phyloP scores from a whole-genome alignment of 1,140 invertebrate genomes.

The Heliconius nattereri region DNA sequence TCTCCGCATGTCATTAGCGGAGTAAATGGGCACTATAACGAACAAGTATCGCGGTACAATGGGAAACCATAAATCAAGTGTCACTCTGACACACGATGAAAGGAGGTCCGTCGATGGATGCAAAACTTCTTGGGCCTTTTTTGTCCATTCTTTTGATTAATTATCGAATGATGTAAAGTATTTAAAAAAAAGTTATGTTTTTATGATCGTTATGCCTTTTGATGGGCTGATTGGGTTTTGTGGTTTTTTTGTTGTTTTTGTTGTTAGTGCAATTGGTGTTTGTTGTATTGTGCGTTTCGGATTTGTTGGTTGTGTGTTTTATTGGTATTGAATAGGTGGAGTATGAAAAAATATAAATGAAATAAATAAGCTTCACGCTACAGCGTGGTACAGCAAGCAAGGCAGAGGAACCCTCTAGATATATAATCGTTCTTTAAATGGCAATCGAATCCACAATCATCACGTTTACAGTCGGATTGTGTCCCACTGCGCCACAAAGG shows the following conservation, averaged over 20 bases:
- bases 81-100: constrained; percentile 74
- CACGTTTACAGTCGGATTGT: not conserved
- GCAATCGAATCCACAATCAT: not conserved
- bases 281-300: not conserved
- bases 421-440: not conserved
- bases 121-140: constrained; percentile 68
- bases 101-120: constrained; percentile 73
- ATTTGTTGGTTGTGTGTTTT: not conserved
- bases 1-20: constrained; percentile 70
- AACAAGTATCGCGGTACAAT: constrained; percentile 68
- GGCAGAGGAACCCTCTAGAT: no score
- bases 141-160: constrained; percentile 63
- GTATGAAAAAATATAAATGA: not conserved
- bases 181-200: constrained; percentile 43
- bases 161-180: constrained; percentile 42
- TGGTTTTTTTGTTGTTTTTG: not conserved
- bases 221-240: constrained; percentile 26
- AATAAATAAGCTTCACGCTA: no score
- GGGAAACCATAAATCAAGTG: constrained; percentile 75
- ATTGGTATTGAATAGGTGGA: no score
- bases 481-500: not conserved
- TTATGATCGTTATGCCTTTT: constrained; percentile 31
- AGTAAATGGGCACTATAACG: constrained; percentile 70
- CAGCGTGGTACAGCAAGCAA: no score
- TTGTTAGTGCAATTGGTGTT: not conserved